phyloP scores from a whole-genome alignment of 1,140 invertebrate genomes.

The Spodoptera litura region DNA sequence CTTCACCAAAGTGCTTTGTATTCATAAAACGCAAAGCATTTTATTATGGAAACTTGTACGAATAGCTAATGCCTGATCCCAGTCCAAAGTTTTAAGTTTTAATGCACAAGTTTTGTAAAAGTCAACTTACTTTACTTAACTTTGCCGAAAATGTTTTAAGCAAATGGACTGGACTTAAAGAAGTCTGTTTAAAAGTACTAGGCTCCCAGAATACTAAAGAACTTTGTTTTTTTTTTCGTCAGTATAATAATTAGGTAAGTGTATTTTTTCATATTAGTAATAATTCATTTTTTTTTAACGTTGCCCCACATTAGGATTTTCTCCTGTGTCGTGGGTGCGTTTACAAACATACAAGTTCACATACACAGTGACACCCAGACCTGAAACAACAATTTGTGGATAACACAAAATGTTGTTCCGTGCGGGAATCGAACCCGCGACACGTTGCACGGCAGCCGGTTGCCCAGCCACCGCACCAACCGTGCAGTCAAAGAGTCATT shows the following conservation, averaged over 20 bases:
- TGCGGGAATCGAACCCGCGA: no score
- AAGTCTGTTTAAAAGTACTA: constrained; percentile 6
- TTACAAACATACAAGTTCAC: no score
- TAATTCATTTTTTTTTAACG: no score
- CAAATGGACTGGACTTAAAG: background rate
- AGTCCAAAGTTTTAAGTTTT: constrained; percentile 10
- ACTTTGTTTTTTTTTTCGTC: background rate
- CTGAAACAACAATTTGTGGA: no score
- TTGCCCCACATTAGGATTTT: no score
- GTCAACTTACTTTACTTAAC: background rate
- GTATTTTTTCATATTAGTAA: no score
- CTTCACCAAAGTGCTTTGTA: constrained; percentile 33
- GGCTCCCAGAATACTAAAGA: background rate
- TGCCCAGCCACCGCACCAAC: no score
- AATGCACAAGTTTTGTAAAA: constrained; percentile 16
- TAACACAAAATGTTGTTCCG: no score
- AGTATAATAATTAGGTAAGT: background rate
- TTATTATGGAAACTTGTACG: constrained; percentile 25
- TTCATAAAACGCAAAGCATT: constrained; percentile 37
- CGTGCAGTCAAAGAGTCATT: no score
- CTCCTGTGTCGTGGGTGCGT: no score
- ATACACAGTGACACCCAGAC: no score
- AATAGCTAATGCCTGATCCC: constrained; percentile 32
- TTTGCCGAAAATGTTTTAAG: background rate
- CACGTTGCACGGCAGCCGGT: no score